A percentile compares a stretch with the other conserved stretches of the same genome.
Evolutionary conservation across 2,888 invertebrate genomes (phyloP).

Genomic region (Heteromurus nitidus): DNA sequence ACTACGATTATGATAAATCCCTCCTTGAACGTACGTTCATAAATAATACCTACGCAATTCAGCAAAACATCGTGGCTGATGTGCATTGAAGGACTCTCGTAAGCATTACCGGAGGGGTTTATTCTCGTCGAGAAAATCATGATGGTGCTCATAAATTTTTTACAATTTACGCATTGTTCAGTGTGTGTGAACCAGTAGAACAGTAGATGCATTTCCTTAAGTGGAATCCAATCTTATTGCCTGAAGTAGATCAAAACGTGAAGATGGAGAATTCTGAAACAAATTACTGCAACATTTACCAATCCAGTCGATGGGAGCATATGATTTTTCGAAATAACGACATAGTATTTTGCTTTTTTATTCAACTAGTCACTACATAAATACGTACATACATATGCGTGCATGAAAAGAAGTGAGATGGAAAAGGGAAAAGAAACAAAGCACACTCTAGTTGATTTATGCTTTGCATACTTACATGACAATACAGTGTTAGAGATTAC

Average conservation of each 20-base stretch:
- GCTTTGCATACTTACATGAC: background rate
- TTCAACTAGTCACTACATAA: too few species aligned
- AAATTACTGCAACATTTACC: slow-evolving; percentile 28
- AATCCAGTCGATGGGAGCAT: background rate
- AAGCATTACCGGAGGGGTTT: slow-evolving; percentile 34
- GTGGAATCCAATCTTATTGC: slow-evolving; percentile 55
- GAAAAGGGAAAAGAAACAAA: background rate
- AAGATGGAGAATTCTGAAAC: slow-evolving; percentile 41
- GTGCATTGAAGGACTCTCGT: slow-evolving; percentile 18
- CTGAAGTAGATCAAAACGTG: slow-evolving; percentile 43
- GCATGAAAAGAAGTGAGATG: slow-evolving; percentile 8
- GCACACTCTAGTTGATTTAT: slow-evolving; percentile 30
- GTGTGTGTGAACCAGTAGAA: slow-evolving; percentile 57
- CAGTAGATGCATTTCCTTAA: slow-evolving; percentile 52
- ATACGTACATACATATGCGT: too few species aligned
- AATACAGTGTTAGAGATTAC: background rate
- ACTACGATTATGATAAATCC: too few species aligned
- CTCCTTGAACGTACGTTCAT: too few species aligned
- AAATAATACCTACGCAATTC: too few species aligned
- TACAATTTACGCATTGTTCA: slow-evolving; percentile 50
- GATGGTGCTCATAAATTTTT: slow-evolving; percentile 57
- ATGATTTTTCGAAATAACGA: slow-evolving; percentile 32
- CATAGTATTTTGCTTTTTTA: slow-evolving; percentile 31
- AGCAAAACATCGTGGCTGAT: background rate
- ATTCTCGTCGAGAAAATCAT: slow-evolving; percentile 38